phyloP scores from a whole-genome alignment of 2,113 vertebrate genomes.

The Egretta garzetta region DNA sequence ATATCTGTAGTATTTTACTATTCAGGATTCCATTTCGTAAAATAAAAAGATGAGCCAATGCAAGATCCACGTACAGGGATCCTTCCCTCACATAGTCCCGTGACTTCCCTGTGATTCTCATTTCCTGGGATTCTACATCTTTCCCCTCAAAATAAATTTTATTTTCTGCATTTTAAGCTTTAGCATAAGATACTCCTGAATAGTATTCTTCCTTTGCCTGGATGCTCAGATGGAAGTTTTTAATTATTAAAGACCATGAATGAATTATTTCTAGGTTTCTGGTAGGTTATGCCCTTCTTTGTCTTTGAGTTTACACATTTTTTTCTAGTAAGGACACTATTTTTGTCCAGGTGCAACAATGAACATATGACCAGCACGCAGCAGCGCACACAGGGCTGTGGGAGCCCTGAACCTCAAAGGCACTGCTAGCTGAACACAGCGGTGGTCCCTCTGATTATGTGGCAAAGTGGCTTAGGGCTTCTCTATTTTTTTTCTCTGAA shows the following conservation, averaged over 20 bases:
- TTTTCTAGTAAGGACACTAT: background rate
- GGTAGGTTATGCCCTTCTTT: background rate
- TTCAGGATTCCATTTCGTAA: background rate
- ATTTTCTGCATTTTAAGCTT: background rate
- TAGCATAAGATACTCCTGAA: background rate
- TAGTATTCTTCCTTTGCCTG: background rate
- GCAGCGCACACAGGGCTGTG: background rate
- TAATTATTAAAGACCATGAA: slow-evolving; percentile 13
- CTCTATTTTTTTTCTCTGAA: background rate
- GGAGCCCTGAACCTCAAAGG: background rate
- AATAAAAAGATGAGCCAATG: background rate
- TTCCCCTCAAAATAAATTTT: background rate
- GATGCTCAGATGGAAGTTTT: background rate
- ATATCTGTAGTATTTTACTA: background rate
- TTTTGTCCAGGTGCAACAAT: background rate
- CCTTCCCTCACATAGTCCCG: background rate
- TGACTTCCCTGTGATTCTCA: background rate
- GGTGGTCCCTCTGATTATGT: background rate
- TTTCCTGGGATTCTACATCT: background rate
- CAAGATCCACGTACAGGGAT: background rate
- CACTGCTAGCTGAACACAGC: background rate
- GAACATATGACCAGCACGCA: background rate
- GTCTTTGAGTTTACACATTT: background rate
- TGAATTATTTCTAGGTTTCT: slow-evolving; percentile 22
- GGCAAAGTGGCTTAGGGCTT: background rate